These are phyloP conservation scores for Ceyx margarethae DNA, from an alignment of 2,113 vertebrate species.

Conservation along the genomic window DNA sequence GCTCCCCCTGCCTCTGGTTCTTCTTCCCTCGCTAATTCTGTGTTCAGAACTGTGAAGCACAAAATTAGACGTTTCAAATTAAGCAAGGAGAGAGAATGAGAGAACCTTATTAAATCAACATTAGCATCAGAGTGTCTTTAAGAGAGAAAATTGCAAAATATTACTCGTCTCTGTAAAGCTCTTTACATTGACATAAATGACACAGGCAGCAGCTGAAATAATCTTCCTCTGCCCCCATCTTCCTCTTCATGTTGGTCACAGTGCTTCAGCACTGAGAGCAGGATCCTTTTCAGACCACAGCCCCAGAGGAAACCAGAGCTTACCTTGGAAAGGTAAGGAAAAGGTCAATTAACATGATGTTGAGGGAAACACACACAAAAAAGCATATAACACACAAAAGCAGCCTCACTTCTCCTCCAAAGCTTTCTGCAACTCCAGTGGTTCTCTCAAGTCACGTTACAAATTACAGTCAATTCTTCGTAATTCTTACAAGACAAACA, in stretches of 20 bases:
- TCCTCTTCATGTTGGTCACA: background rate
- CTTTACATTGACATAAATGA: constrained; percentile 23
- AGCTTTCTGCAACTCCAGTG: background rate
- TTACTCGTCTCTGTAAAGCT: constrained; percentile 38
- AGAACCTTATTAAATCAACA: constrained; percentile 78
- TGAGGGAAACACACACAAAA: background rate
- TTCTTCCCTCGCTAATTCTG: constrained; percentile 69
- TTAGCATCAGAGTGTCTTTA: constrained; percentile 68
- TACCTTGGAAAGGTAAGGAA: background rate
- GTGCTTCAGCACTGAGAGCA: background rate
- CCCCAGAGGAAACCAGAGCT: background rate
- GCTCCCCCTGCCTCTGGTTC: constrained; percentile 38
- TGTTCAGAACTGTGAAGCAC: constrained; percentile 74
- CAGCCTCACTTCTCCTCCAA: background rate
- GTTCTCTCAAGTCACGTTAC: background rate
- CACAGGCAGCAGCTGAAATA: background rate
- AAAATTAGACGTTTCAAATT: constrained; percentile 78
- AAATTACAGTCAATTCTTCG: background rate
- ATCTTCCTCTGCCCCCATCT: background rate
- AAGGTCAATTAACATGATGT: background rate
- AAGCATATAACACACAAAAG: background rate
- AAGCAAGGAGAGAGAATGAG: constrained; percentile 61
- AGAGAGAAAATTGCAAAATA: constrained; percentile 64
- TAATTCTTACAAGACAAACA: background rate
- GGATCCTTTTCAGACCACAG: background rate